A percentile compares a stretch with the other conserved stretches of the same genome.
These are phyloP conservation scores for Apis dorsata DNA, from an alignment of 1,140 invertebrate species.

Conservation along the genomic window DNA sequence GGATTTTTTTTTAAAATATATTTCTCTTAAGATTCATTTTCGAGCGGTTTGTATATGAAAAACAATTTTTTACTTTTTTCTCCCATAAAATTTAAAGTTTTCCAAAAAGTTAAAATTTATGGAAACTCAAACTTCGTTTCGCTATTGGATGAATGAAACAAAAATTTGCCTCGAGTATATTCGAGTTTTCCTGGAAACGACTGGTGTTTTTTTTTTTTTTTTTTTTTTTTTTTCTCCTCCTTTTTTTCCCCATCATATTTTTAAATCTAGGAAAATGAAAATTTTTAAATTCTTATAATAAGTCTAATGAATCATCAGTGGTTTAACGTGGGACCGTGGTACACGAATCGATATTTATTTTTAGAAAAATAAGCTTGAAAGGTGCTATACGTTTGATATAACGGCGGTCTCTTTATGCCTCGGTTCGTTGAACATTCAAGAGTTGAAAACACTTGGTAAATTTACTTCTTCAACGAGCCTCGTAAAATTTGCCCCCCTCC, in stretches of 20 bases:
- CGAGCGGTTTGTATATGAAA: too few species aligned
- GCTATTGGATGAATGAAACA: too few species aligned
- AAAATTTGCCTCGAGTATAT: too few species aligned
- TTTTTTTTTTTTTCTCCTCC: too few species aligned
- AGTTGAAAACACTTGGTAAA: conserved; percentile 22
- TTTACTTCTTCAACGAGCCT: conserved; percentile 7
- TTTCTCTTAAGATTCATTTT: too few species aligned
- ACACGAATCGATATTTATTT: conserved; percentile 27
- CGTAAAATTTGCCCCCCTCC: background rate
- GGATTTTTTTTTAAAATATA: too few species aligned
- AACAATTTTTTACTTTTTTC: too few species aligned
- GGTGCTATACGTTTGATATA: background rate
- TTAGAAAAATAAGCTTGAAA: conserved; percentile 15
- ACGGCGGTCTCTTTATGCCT: background rate
- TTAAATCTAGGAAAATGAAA: background rate
- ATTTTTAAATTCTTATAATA: background rate
- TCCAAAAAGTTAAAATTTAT: too few species aligned
- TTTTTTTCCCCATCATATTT: background rate
- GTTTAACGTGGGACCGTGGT: background rate
- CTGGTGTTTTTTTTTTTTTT: too few species aligned
- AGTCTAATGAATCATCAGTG: background rate
- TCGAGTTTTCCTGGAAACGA: too few species aligned
- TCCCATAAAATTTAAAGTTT: too few species aligned
- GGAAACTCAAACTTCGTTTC: too few species aligned
- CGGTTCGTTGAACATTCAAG: conserved; percentile 31